A percentile compares a stretch with the other conserved stretches of the same genome.
Conservation (phyloP, 2,113 vertebrate species). For the Hystrix cristata region DNA sequence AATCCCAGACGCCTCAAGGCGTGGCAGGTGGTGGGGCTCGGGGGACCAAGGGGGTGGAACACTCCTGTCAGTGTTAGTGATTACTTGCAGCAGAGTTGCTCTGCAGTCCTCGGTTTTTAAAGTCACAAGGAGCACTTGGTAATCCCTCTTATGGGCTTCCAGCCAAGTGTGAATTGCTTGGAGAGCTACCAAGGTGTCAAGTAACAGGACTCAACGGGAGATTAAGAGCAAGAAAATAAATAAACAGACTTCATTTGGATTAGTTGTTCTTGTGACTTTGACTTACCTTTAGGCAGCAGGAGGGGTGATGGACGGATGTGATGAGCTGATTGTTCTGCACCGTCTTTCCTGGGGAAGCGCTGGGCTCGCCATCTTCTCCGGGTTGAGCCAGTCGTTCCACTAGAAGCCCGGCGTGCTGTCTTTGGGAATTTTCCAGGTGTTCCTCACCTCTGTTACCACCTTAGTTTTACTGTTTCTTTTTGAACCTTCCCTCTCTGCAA, state of each 20-base stretch:
- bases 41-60: not conserved
- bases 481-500: not conserved
- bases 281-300: not conserved
- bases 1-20: not conserved
- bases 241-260: not conserved
- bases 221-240: not conserved
- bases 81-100: not conserved
- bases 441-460: not conserved
- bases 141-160: not conserved
- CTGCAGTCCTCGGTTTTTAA: not conserved
- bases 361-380: fast-evolving
- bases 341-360: not conserved
- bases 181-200: not conserved
- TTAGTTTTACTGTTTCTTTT: not conserved
- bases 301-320: too few species aligned
- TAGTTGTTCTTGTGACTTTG: not conserved
- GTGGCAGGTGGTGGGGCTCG: not conserved
- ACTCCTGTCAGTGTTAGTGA: not conserved
- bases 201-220: not conserved
- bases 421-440: not conserved
- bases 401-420: fast-evolving
- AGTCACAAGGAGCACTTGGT: not conserved
- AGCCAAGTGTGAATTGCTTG: not conserved
- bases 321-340: too few species aligned
- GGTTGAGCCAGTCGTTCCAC: fast-evolving